Evolutionary conservation across 2,113 vertebrate species (phyloP).

Genomic region (Anguilla rostrata): DNA sequence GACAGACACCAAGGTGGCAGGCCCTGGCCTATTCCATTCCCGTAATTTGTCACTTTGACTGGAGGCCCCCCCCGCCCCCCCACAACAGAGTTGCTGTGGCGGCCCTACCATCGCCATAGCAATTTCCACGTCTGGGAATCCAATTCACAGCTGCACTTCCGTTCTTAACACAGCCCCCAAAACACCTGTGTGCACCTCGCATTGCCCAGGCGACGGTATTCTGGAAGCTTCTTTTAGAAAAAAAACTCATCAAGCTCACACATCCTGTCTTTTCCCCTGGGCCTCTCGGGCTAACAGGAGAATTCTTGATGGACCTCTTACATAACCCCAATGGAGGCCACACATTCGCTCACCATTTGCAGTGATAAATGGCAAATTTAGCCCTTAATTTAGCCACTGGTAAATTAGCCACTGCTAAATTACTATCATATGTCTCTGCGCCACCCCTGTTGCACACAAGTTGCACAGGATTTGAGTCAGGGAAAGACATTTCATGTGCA

Average conservation of each 20-base stretch:
- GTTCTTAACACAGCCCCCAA: background rate
- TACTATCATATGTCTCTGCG: background rate
- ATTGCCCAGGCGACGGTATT: background rate
- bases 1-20: background rate
- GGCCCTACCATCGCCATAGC: constrained; percentile 3
- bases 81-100: background rate
- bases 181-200: constrained; percentile 14
- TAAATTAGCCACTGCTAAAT: background rate
- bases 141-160: constrained; percentile 18
- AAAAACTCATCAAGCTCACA: background rate
- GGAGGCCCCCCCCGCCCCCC: constrained; percentile 1
- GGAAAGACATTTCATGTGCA: background rate
- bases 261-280: background rate
- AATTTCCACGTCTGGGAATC: constrained; percentile 22
- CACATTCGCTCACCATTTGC: background rate
- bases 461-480: background rate
- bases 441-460: too few species aligned
- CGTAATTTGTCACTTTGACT: constrained; percentile 11
- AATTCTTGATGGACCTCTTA: background rate
- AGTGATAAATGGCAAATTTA: background rate
- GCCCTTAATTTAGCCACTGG: too few species aligned
- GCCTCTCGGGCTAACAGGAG: background rate
- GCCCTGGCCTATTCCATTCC: background rate
- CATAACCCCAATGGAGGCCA: background rate
- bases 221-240: constrained; percentile 13